Conservation (phyloP, 2,888 invertebrate species). For the Trimorus sp. region DNA sequence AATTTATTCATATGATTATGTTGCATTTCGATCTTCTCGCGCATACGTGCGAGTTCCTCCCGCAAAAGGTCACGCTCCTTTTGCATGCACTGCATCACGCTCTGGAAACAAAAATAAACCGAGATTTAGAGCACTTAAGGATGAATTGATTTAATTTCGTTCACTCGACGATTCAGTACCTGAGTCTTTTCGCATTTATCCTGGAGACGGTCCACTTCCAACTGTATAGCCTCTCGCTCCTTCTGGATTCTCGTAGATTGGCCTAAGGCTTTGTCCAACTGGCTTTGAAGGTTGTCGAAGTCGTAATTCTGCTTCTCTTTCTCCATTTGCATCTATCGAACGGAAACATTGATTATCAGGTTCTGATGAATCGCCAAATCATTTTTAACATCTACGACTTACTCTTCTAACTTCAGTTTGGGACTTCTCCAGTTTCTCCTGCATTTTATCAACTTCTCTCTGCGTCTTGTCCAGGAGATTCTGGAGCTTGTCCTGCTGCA, state of each 20-base stretch:
- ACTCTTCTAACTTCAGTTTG: slow-evolving; percentile 92
- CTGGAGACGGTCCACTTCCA: slow-evolving; percentile 92
- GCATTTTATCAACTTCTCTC: slow-evolving; percentile 93
- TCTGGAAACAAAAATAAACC: slow-evolving; percentile 80
- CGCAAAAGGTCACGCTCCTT: slow-evolving; percentile 93
- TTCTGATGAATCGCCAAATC: no score
- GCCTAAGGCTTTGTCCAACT: slow-evolving; percentile 94
- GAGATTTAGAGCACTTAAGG: background rate
- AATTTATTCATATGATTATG: slow-evolving; percentile 91
- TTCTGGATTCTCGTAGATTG: slow-evolving; percentile 94
- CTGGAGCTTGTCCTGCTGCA: slow-evolving; percentile 95
- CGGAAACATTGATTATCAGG: no score
- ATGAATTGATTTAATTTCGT: background rate
- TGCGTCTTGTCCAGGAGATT: slow-evolving; percentile 94
- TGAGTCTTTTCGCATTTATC: slow-evolving; percentile 95
- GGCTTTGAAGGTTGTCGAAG: slow-evolving; percentile 94
- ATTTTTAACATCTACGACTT: slow-evolving; percentile 71
- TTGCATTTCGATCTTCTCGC: slow-evolving; percentile 91
- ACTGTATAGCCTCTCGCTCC: slow-evolving; percentile 92
- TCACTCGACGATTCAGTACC: slow-evolving; percentile 82
- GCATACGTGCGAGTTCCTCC: slow-evolving; percentile 90
- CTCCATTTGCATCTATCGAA: slow-evolving; percentile 90
- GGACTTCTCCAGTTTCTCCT: slow-evolving; percentile 93
- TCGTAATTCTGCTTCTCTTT: slow-evolving; percentile 95
- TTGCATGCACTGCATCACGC: slow-evolving; percentile 89